phyloP scores from a whole-genome alignment of 2,888 invertebrate genomes.

The Chloromyia formosa region DNA sequence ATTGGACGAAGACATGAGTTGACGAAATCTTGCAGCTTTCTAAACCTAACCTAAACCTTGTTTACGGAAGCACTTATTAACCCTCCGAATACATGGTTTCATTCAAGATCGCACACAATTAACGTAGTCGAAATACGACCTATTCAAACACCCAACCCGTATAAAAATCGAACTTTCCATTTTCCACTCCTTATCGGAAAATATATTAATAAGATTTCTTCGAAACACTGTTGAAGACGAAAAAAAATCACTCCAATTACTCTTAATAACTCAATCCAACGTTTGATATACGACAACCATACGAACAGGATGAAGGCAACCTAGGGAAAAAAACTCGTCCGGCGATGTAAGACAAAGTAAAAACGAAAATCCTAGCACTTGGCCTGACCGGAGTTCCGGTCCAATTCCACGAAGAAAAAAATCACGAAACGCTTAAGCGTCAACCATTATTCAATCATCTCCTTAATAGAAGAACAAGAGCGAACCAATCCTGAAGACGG shows the following conservation, averaged over 20 bases:
- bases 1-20: too few relatives aligned
- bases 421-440: constrained; percentile 40
- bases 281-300: background rate
- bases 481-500: constrained; percentile 33
- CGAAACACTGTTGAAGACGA: background rate
- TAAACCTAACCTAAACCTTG: too few relatives aligned
- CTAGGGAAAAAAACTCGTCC: background rate
- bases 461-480: constrained; percentile 42
- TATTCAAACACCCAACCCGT: too few relatives aligned
- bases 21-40: too few relatives aligned
- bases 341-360: background rate
- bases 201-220: background rate
- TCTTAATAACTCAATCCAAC: background rate
- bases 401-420: background rate
- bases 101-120: too few relatives aligned
- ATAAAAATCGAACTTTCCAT: too few relatives aligned
- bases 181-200: background rate
- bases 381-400: background rate
- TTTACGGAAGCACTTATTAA: too few relatives aligned
- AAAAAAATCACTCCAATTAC: background rate
- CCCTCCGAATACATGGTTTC: too few relatives aligned
- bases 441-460: constrained; percentile 44
- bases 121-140: too few relatives aligned
- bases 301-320: background rate
- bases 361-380: constrained; percentile 6